A percentile compares a stretch with the other conserved stretches of the same genome.
These are phyloP conservation scores for Montipora cactus DNA, from an alignment of 64 coral and sea anemone species.

Conservation along the genomic window DNA sequence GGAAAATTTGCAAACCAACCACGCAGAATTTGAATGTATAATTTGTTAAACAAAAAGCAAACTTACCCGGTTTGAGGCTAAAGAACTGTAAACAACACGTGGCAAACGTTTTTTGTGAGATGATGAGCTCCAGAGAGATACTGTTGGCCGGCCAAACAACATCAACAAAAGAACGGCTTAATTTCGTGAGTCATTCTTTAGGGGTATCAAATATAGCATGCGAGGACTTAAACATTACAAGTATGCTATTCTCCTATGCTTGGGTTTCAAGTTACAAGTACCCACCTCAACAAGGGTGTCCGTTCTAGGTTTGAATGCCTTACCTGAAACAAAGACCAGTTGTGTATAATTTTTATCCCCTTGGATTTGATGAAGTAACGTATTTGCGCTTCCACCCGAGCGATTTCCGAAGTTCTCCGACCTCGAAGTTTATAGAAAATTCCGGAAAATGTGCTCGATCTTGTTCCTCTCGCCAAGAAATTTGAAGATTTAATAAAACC, in stretches of 20 bases:
- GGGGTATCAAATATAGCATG: conserved; percentile 45
- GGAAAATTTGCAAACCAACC: conserved; percentile 21
- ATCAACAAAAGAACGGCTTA: conserved; percentile 38
- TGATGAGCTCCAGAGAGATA: background rate
- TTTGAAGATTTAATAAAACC: background rate
- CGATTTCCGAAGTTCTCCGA: background rate
- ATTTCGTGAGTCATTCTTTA: conserved; percentile 19
- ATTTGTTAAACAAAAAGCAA: conserved; percentile 44
- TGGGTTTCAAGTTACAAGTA: conserved; percentile 26
- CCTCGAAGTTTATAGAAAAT: too few relatives aligned
- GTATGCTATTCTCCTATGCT: background rate
- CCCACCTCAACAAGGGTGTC: background rate
- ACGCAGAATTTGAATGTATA: conserved; percentile 39
- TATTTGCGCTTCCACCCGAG: background rate
- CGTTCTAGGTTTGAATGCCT: background rate
- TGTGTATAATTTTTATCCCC: background rate
- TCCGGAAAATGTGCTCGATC: background rate
- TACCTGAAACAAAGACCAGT: background rate
- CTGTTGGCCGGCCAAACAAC: conserved; percentile 13
- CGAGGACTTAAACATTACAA: conserved; percentile 44
- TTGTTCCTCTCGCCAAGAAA: background rate
- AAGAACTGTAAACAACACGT: conserved; percentile 37
- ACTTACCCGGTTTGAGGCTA: conserved; percentile 14
- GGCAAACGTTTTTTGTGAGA: conserved; percentile 9
- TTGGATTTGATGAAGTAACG: background rate